Conservation (phyloP, 2,888 invertebrate species). For the Agrypnus murinus region DNA sequence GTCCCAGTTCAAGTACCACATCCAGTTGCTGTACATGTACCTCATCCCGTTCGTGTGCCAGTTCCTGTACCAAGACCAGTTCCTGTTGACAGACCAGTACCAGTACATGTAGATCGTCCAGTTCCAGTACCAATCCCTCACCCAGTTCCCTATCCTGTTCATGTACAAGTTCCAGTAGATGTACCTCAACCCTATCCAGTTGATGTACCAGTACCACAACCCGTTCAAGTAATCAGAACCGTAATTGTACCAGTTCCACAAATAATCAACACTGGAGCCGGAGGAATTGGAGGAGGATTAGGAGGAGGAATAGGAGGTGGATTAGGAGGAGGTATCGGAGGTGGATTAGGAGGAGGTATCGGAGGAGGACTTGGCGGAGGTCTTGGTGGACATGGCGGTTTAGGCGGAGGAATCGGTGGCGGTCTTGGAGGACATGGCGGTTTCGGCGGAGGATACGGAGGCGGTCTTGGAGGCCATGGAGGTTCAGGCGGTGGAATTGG, state of each 20-base stretch:
- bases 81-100: constrained; percentile 59
- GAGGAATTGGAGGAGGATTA: constrained; percentile 15
- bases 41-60: constrained; percentile 66
- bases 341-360: constrained; percentile 45
- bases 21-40: constrained; percentile 57
- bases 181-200: constrained; percentile 58
- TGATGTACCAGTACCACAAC: constrained; percentile 65
- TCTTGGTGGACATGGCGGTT: constrained; percentile 23
- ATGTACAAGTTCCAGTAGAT: constrained; percentile 44
- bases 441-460: constrained; percentile 59
- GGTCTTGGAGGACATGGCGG: constrained; percentile 19
- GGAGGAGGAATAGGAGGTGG: constrained; percentile 62
- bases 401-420: constrained; percentile 4
- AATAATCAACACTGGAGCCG: constrained; percentile 62
- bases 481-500: constrained; percentile 11
- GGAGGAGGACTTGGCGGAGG: constrained; percentile 34
- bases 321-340: constrained; percentile 55
- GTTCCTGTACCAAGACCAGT: constrained; percentile 57
- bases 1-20: constrained; percentile 58
- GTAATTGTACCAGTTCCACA: constrained; percentile 67
- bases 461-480: constrained; percentile 55
- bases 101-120: constrained; percentile 62
- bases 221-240: constrained; percentile 63
- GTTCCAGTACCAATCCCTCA: constrained; percentile 57
- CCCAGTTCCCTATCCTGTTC: constrained; percentile 59